Percentiles rank a stretch among this genome's conserved stretches.
Evolutionary conservation across 2,113 vertebrate genomes (phyloP).

Genomic region (Stigmatopora nigra): DNA sequence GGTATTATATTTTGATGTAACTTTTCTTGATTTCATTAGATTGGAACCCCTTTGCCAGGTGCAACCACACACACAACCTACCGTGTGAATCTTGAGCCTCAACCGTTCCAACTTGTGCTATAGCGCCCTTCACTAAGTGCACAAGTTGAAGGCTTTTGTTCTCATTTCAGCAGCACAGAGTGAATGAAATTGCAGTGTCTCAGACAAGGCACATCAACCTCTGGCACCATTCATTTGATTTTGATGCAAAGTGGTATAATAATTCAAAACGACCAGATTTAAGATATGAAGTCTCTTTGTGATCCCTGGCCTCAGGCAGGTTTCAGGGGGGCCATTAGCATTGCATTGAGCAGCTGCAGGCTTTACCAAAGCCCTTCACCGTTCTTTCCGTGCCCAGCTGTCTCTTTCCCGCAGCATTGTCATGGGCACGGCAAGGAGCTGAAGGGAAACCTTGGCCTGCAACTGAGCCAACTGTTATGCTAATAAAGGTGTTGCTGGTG

Average conservation of each 20-base stretch:
- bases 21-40: no score
- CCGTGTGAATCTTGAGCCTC: background rate
- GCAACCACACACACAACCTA: background rate
- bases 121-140: no score
- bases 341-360: conserved; percentile 26
- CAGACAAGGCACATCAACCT: background rate
- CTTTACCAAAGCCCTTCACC: conserved; percentile 34
- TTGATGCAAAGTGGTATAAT: background rate
- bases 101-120: background rate
- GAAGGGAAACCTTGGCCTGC: conserved; percentile 17
- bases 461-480: conserved; percentile 52
- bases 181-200: background rate
- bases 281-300: background rate
- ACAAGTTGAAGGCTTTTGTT: background rate
- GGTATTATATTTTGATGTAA: background rate
- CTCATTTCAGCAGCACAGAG: background rate
- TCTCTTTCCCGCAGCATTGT: conserved; percentile 43
- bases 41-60: no score
- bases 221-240: background rate
- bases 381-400: conserved; percentile 16
- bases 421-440: conserved; percentile 48
- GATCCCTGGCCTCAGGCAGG: background rate
- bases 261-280: background rate
- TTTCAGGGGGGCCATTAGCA: conserved; percentile 1
- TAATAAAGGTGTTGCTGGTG: conserved; percentile 53